phyloP scores from a whole-genome alignment of 2,797 vertebrate species.

The Bovichtus diacanthus region DNA sequence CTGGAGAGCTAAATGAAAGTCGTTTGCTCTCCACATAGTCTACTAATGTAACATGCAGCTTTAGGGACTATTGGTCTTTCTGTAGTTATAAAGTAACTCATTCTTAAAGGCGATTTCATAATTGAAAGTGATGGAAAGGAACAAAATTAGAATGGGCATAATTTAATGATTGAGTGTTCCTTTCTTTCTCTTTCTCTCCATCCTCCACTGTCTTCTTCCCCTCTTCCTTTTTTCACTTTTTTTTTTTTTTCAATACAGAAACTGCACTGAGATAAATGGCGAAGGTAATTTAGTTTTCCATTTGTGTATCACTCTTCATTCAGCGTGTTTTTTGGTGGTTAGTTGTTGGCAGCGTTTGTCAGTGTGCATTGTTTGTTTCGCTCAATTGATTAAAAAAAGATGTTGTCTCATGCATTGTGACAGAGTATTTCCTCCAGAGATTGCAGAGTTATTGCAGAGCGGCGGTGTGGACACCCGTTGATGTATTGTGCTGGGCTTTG shows the following conservation, averaged over 20 bases:
- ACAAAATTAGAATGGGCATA: constrained; percentile 89
- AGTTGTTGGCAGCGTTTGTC: constrained; percentile 71
- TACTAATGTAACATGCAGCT: constrained; percentile 85
- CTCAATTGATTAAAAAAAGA: constrained; percentile 83
- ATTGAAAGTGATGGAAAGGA: constrained; percentile 90
- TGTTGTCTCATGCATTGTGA: constrained; percentile 90
- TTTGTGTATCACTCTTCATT: constrained; percentile 80
- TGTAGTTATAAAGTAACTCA: constrained; percentile 87
- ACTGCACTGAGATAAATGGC: constrained; percentile 89
- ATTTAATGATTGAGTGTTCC: constrained; percentile 88
- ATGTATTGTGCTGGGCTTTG: constrained; percentile 86
- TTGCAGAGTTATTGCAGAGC: constrained; percentile 87
- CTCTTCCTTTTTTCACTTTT: constrained; percentile 14
- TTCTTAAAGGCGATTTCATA: constrained; percentile 90
- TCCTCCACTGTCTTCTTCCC: constrained; percentile 33
- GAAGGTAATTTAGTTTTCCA: constrained; percentile 90
- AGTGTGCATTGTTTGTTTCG: constrained; percentile 78
- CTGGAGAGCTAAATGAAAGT: constrained; percentile 92
- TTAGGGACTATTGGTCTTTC: constrained; percentile 90
- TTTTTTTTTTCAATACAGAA: constrained; percentile 45
- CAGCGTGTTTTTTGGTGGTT: constrained; percentile 63
- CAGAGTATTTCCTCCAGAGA: constrained; percentile 91
- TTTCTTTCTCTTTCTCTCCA: constrained; percentile 53
- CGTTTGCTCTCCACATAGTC: constrained; percentile 88
- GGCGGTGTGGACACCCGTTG: constrained; percentile 77